A percentile compares a stretch with the other conserved stretches of the same genome.
Evolutionary conservation across 1,140 invertebrate species (phyloP).

Genomic region (Diorhabda elongata): DNA sequence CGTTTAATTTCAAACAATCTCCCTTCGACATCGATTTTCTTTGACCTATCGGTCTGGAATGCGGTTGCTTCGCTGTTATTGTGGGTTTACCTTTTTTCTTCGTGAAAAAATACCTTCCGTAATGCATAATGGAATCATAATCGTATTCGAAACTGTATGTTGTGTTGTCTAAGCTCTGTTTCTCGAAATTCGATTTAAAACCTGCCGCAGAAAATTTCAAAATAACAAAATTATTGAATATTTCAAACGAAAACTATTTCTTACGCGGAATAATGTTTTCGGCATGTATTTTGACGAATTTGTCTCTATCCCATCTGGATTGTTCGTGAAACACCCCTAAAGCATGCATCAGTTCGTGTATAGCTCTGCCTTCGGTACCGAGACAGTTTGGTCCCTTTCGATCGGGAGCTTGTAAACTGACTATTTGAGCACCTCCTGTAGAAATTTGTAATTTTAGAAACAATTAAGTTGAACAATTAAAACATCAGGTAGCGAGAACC

Average conservation of each 20-base stretch:
- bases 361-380: conserved; percentile 56
- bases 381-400: conserved; percentile 55
- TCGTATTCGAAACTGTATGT: conserved; percentile 65
- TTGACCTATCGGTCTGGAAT: conserved; percentile 54
- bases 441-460: too few species aligned
- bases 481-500: too few species aligned
- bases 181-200: conserved; percentile 57
- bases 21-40: conserved; percentile 58
- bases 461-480: too few species aligned
- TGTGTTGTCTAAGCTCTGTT: conserved; percentile 59
- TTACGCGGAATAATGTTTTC: conserved; percentile 57
- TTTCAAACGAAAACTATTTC: conserved; percentile 16
- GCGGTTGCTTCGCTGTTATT: conserved; percentile 55
- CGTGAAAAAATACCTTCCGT: conserved; percentile 59
- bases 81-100: conserved; percentile 55
- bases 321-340: conserved; percentile 65
- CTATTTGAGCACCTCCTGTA: conserved; percentile 56
- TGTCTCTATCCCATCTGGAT: conserved; percentile 58
- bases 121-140: conserved; percentile 72
- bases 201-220: not conserved
- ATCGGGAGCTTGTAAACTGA: conserved; percentile 62
- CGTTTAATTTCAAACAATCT: conserved; percentile 69
- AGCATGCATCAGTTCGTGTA: conserved; percentile 66
- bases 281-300: conserved; percentile 55
- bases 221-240: not conserved